These are phyloP conservation scores for Leptodactylus fuscus DNA, from an alignment of 2,113 vertebrate species.

Conservation along the genomic window DNA sequence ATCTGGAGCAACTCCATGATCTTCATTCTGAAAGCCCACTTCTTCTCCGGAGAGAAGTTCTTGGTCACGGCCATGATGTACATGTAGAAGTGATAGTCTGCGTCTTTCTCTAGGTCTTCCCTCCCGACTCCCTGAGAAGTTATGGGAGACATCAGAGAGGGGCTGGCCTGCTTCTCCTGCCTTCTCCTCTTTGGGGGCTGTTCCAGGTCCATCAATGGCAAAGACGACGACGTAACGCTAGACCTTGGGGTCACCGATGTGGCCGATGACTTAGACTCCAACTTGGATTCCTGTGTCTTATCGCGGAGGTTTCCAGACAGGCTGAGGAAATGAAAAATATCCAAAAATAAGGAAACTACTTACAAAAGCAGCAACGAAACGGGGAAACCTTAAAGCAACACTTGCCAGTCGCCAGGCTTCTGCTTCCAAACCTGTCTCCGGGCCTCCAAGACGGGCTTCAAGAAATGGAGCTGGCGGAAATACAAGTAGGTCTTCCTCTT, in stretches of 20 bases:
- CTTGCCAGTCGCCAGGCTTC: neutral
- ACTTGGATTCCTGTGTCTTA: neutral
- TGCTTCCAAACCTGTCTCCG: constrained; percentile 13
- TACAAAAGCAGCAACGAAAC: too few relatives aligned
- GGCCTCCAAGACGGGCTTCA: constrained; percentile 16
- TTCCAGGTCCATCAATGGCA: neutral
- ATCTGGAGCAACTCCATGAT: constrained; percentile 4
- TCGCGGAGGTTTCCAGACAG: neutral
- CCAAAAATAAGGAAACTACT: too few relatives aligned
- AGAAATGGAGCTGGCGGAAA: constrained; percentile 20
- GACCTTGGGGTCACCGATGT: neutral
- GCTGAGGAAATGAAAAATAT: neutral
- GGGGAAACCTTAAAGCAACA: neutral
- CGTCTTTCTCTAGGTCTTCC: neutral
- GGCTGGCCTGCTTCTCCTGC: neutral
- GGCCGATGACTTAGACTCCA: neutral
- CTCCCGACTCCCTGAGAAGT: neutral
- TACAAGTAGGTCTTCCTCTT: constrained; percentile 37
- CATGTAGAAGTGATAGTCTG: constrained; percentile 25
- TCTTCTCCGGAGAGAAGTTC: constrained; percentile 2
- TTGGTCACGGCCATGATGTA: constrained; percentile 1
- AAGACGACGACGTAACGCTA: neutral
- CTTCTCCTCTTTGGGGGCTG: neutral
- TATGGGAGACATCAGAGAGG: neutral
- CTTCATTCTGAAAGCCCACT: constrained; percentile 22